Percentiles rank a stretch among this genome's conserved stretches.
Evolutionary conservation across 1,140 invertebrate genomes (phyloP).

Genomic region (Drosophila athabasca): DNA sequence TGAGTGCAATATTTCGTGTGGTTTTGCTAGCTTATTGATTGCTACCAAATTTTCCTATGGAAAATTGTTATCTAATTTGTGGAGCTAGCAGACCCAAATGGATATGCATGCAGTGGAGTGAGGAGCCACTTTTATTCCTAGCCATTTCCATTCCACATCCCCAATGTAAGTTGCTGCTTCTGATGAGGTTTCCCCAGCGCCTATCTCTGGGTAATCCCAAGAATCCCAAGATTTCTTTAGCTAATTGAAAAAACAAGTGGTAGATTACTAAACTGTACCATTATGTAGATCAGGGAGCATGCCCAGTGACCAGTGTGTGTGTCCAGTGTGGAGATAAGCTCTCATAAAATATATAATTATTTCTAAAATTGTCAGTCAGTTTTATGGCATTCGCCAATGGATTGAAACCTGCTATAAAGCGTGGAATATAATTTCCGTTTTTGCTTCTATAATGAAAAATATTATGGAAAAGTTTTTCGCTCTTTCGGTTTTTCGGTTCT

Average conservation of each 20-base stretch:
- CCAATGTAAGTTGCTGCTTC: neutral
- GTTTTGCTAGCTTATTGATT: slow-evolving; percentile 4
- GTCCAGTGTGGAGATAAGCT: too few relatives aligned
- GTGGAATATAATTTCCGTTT: too few relatives aligned
- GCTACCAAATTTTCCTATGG: neutral
- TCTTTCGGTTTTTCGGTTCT: neutral
- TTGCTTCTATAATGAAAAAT: too few relatives aligned
- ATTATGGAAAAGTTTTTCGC: neutral
- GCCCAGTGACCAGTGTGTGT: neutral
- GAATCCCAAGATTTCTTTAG: slow-evolving; percentile 5
- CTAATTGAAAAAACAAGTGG: slow-evolving; percentile 24
- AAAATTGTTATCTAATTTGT: slow-evolving; percentile 41
- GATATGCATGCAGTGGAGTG: neutral
- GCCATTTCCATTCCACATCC: too few relatives aligned
- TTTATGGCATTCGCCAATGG: too few relatives aligned
- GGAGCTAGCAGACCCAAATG: slow-evolving; percentile 22
- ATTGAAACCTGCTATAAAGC: too few relatives aligned
- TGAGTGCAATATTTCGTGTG: slow-evolving; percentile 4
- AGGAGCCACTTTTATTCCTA: too few relatives aligned
- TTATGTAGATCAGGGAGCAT: neutral
- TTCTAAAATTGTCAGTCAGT: too few relatives aligned
- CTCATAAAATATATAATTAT: too few relatives aligned
- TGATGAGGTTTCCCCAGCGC: slow-evolving; percentile 27
- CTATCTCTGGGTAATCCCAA: slow-evolving; percentile 38
- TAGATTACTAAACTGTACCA: neutral